Base-by-base conservation (phyloP, 2,113 vertebrate species). In the Manacus vitellinus region DNA sequence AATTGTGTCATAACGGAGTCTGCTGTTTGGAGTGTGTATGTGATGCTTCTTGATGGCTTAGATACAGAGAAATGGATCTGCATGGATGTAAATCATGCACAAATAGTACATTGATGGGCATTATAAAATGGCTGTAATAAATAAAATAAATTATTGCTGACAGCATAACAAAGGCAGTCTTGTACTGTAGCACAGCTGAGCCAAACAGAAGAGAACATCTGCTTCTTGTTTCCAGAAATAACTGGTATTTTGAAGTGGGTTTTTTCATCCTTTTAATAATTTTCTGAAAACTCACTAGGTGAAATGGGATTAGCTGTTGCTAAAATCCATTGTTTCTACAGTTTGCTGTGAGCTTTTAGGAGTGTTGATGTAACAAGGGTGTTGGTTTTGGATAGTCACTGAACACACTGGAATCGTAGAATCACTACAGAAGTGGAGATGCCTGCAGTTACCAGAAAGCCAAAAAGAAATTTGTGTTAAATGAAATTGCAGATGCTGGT, bases 181-280 rank as follows among this genome's bases (percentile, higher is more conserved):
- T 98, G 97, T 98, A 82, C 85, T 94, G 95, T 90, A 96, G 86
- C 89, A 87, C 88, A 97, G 96, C 97, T 96, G 91, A 96, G 96
- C 94, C 93, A 95, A 95, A 97, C 90, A 92, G 96, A 95, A 70
- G 92, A 95, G 95, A 97, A 97, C 97, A 97, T 96, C 97, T 96
- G 92, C 87, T 97, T 97, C 96, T 97, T 97, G 96, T 97, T 97
- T 97, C 94, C 91, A 97, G 89, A 95, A 97, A 96, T 96, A 95
- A 94, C 96, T 91, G 85, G 54, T 73, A 93, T 97, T 94, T 96
- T 94, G 92, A 97, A 95, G 79, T 91, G 92, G 56, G 1, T 62
- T 92, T 96, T 94, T 80, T 96, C 84, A 81, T 96, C 75, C 80
- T 96, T 92, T 73, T 89, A 75, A 65, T 97, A 78, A 97, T 85